Evolutionary conservation across 2,888 invertebrate species (phyloP), one percentile per base, ranked within the genome.

Genomic region (Helobdella robusta): DNA sequence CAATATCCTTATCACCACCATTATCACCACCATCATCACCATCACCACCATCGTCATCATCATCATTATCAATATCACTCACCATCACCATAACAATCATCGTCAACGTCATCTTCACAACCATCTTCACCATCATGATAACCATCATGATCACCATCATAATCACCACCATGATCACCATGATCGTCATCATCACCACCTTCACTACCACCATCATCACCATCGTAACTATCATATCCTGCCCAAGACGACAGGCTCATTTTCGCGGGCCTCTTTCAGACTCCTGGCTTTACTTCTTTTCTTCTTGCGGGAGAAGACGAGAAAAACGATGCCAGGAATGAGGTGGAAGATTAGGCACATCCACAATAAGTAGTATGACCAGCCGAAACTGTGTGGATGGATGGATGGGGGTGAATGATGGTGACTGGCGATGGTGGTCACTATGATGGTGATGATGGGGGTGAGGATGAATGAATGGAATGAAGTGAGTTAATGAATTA

Each of bases 201-300:
- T 1, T 58, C 6, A 0, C 11, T 23, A 2, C 32, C 32, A 1
- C 18, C 11, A 28, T 30, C 32, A 32, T 30, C 32, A 15, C 35
- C n/a, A 32, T 36, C 20, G 20, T 6, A 11, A 35, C 35, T 36
- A 62, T 62, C n/a, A n/a, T n/a, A n/a, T n/a, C n/a, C 83, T 78
- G 11, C 83, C 81, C 64, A 90, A 87, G 75, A 87, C 88, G 52
- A 88, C 87, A 0, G 89, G 88, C 74, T 89, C 89, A 73, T 91
- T 89, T 4, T 87, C 89, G 85, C 88, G 86, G 0, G 87, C 89
- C 48, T 88, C 82, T 75, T 89, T 88, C 70, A 88, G 88, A n/a
- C 85, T 86, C 3, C 87, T 87, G 0, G 89, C 89, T 74, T 88
- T 87, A 71, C 86, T 85, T 0, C 89, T 87, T 82, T 91, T 91